A percentile compares a stretch with the other conserved stretches of the same genome.
Conservation (phyloP, 2,888 invertebrate species). For the Hoplodrina ambigua region DNA sequence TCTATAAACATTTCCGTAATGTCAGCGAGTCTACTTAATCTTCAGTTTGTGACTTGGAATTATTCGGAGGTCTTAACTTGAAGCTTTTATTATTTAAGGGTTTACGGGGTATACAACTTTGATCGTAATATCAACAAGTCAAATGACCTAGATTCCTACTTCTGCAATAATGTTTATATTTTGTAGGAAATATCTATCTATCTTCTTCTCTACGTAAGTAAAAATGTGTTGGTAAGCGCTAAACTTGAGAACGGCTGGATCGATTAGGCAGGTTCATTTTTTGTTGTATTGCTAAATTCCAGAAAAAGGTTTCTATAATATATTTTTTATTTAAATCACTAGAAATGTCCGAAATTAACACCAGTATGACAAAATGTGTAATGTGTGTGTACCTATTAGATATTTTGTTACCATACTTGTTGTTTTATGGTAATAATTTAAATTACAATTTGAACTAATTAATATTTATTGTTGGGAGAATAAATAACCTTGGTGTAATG, state of each 20-base stretch:
- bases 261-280: no score
- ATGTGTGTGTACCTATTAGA: not conserved
- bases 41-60: slow-evolving; percentile 61
- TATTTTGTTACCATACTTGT: slow-evolving; percentile 7
- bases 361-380: not conserved
- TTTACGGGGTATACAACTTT: slow-evolving; percentile 56
- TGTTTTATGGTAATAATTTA: slow-evolving; percentile 7
- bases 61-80: slow-evolving; percentile 55
- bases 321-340: no score
- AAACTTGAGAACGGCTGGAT: no score
- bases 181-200: slow-evolving; percentile 7
- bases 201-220: not conserved
- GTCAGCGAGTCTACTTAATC: slow-evolving; percentile 55
- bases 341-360: no score
- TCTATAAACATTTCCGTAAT: slow-evolving; percentile 55
- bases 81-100: slow-evolving; percentile 59
- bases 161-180: slow-evolving; percentile 33
- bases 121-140: slow-evolving; percentile 62
- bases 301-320: no score
- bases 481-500: not conserved
- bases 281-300: no score
- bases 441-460: slow-evolving; percentile 3
- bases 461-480: not conserved
- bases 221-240: no score
- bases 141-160: slow-evolving; percentile 54